Evolutionary conservation across 2,797 vertebrate genomes (phyloP), one percentile per base, ranked within the genome.

Genomic region (Odontamblyopus rebecca): DNA sequence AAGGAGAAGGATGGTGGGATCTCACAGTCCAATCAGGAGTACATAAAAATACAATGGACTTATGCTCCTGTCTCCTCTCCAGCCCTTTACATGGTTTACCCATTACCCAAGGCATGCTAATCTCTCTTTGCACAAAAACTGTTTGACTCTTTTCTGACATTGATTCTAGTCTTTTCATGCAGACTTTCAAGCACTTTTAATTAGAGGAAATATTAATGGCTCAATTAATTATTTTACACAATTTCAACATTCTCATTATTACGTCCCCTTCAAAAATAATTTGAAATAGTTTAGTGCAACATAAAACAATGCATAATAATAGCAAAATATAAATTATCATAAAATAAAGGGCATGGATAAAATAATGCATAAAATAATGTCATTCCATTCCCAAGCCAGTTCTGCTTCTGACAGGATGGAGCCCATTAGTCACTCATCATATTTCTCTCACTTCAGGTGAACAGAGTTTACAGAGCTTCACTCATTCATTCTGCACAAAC

Each of bases 11-110:
- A 70, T 23, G 6, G 64, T 48, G 26, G 51, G 68, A 74, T 82
- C 75, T 72, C 23, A 75, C 73, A 79, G 85, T 77, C n/a, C 64
- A 87, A 82, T 85, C 77, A 83, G 59, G 50, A 53, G 60, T 41
- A 69, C 54, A 68, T 79, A 66, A 66, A 50, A 66, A 50, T 66
- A 68, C 70, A 73, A 76, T 56, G 60, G 19, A 53, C 75, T 78
- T 70, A 30, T 23, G 69, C 67, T 69, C 69, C 0, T 0, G 30
- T 73, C 67, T 69, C 66, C 0, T 0, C 68, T 41, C 35, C 68
- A 65, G 72, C 70, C 63, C 51, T 73, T 59, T 61, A 79, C 56
- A 78, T 41, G 26, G 41, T 56, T 23, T 61, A 64, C 51, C 38
- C n/a, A 38, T 70, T 65, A 72, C 79, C 57, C 72, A 23, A 69